A percentile compares a stretch with the other conserved stretches of the same genome.
Conservation (phyloP, 2,797 vertebrate species). For the Alectoris magna region DNA sequence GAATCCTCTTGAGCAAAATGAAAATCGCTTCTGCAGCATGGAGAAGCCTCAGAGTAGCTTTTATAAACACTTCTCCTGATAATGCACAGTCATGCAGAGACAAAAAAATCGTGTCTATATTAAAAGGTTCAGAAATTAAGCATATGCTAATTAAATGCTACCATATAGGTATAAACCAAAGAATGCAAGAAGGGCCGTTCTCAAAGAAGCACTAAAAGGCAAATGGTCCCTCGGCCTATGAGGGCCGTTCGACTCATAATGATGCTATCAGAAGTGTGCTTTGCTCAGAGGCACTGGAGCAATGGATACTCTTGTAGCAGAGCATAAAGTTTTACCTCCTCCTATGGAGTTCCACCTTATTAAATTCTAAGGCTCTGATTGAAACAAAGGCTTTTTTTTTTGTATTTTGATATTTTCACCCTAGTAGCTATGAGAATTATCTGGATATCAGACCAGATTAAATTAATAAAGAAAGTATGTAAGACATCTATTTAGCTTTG, state of each 20-base stretch:
- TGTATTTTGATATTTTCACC: neutral
- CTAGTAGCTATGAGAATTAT: neutral
- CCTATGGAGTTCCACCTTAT: neutral
- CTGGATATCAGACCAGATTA: neutral
- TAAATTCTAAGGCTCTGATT: neutral
- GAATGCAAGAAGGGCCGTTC: fast-evolving
- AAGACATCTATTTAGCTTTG: neutral
- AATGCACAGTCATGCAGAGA: neutral
- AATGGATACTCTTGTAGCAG: neutral
- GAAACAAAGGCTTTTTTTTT: neutral
- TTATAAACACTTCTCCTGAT: neutral
- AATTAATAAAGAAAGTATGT: neutral
- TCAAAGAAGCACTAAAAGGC: neutral
- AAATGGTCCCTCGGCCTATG: neutral
- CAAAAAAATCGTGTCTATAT: neutral
- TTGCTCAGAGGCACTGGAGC: neutral
- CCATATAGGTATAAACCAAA: neutral
- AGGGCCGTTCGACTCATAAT: neutral
- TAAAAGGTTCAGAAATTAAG: neutral
- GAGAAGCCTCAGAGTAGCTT: neutral
- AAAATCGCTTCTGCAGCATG: neutral
- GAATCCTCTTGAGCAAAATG: neutral
- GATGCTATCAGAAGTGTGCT: neutral
- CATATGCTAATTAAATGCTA: neutral
- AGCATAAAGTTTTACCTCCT: neutral